Evolutionary conservation across 2,113 vertebrate genomes (phyloP), one percentile per base, ranked within the genome.

Genomic region (Phoxinus phoxinus): DNA sequence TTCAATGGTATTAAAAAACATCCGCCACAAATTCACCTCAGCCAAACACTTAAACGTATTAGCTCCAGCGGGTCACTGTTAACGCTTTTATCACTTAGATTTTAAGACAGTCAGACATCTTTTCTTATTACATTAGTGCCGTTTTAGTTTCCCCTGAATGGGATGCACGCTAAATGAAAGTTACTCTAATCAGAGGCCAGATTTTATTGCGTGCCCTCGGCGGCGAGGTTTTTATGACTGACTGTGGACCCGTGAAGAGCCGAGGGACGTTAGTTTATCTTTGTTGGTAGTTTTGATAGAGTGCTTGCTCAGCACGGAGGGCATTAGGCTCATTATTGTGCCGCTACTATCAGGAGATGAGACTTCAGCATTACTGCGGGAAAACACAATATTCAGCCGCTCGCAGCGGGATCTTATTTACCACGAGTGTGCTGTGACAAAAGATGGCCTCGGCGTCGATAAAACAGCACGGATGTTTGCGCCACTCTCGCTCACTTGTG

Each of bases 301-400:
- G 27, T 71, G 81, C 61, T 67, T 71, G 59, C 25, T 72, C 63
- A 71, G 65, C 81, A 72, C 21, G 12, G 76, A 79, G 76, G 51
- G 76, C 76, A 79, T 79, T 79, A 79, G 76, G 21, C 76, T 56
- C 56, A 59, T 79, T 79, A 79, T 79, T 79, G 76, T 79, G 51
- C 76, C 32, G 10, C 76, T 41, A 9, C 76, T 76, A 76, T 76
- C 74, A 79, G 53, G 53, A 59, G 76, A 79, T 59, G 76, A 79
- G 76, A 79, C 76, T 79, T 78, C 19, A 59, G 51, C 44, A 0
- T 58, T 78, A 78, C 53, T 79, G 56, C 88, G 92, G 92, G 90
- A 93, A 89, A 94, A 93, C 93, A 91, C 86, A 86, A 92, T 90
- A 93, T 92, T 59, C 76, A 58, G 53, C 9, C 11, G 32, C 76